phyloP scores from a whole-genome alignment of 23 tunicate species.

The Phallusia fumigata region DNA sequence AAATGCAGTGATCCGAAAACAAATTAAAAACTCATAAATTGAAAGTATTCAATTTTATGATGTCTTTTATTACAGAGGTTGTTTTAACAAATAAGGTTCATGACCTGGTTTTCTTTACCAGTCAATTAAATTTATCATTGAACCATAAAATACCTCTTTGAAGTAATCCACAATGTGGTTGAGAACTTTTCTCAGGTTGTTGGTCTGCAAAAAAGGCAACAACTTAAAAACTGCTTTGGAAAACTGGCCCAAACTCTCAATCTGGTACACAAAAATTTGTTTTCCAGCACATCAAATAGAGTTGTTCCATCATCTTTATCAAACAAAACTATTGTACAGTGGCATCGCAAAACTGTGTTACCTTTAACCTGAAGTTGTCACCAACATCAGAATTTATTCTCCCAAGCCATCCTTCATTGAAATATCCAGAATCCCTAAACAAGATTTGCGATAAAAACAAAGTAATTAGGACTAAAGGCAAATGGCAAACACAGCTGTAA shows the following conservation, averaged over 20 bases:
- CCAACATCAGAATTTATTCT: conserved; percentile 71
- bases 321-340: not conserved
- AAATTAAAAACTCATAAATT: not conserved
- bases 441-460: no score
- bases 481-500: no score
- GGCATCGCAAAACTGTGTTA: not conserved
- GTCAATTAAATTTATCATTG: not conserved
- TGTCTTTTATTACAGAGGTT: not conserved
- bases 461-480: no score
- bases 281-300: no score
- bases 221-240: conserved; percentile 6
- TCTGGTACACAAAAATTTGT: no score
- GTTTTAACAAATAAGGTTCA: not conserved
- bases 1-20: no score
- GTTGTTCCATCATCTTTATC: not conserved
- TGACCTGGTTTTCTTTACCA: not conserved
- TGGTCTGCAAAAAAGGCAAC: conserved; percentile 49
- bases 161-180: conserved; percentile 75
- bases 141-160: conserved; percentile 43
- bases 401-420: conserved; percentile 57
- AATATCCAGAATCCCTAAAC: conserved; percentile 67
- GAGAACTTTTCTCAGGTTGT: conserved; percentile 73
- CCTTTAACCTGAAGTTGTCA: conserved; percentile 80
- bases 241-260: no score
- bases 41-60: not conserved